Evolutionary conservation across 2,797 vertebrate species (phyloP).

Genomic region (Sparus aurata): DNA sequence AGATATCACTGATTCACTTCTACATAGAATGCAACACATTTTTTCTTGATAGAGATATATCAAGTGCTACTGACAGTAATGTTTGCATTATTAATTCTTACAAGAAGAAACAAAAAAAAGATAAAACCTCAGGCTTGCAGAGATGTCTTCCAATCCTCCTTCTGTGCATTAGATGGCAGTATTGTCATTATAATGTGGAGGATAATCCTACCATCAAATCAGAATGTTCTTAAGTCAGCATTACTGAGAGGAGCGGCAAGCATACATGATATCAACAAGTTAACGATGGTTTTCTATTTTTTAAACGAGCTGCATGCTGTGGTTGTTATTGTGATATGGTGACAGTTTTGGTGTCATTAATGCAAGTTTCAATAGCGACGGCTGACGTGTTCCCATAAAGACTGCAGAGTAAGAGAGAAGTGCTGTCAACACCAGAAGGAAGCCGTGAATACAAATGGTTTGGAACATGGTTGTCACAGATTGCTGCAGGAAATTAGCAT

Average conservation of each 20-base stretch:
- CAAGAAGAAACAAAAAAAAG: neutral
- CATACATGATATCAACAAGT: constrained; percentile 39
- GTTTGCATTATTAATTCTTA: neutral
- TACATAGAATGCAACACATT: neutral
- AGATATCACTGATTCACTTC: neutral
- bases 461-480: constrained; percentile 16
- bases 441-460: constrained; percentile 7
- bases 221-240: constrained; percentile 25
- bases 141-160: constrained; percentile 3
- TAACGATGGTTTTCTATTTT: constrained; percentile 32
- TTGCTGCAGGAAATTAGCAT: constrained; percentile 15
- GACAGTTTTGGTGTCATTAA: constrained; percentile 2
- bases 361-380: neutral
- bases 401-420: constrained; percentile 30
- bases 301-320: constrained; percentile 4
- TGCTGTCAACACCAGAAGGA: constrained; percentile 22
- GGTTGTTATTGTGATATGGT: constrained; percentile 2
- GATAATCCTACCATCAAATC: neutral
- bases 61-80: neutral
- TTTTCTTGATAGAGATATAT: neutral
- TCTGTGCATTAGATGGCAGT: constrained; percentile 66
- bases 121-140: neutral
- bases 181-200: constrained; percentile 43
- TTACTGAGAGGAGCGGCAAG: constrained; percentile 17
- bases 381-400: constrained; percentile 21